A percentile compares a stretch with the other conserved stretches of the same genome.
phyloP scores from a whole-genome alignment of 2,888 invertebrate species.

The Brenthis daphne region DNA sequence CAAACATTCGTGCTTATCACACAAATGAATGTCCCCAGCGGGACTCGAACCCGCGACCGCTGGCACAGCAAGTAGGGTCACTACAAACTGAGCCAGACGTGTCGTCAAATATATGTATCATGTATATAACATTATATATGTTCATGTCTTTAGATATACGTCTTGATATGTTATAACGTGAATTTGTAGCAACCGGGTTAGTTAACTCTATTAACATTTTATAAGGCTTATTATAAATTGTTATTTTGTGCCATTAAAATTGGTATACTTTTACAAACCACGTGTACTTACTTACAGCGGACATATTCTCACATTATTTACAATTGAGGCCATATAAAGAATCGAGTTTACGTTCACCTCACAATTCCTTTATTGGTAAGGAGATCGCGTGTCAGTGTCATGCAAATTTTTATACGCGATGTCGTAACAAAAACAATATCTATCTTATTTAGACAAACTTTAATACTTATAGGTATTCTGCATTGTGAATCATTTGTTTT shows the following conservation, averaged over 20 bases:
- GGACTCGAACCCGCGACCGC: no score
- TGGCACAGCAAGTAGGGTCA: no score
- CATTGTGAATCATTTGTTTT: neutral
- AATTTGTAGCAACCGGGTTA: neutral
- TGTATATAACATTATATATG: no score
- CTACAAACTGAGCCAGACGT: no score
- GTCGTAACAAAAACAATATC: conserved; percentile 17
- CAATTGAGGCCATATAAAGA: conserved; percentile 59
- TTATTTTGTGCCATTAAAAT: conserved; percentile 10
- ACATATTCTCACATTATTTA: conserved; percentile 26
- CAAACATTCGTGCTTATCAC: no score
- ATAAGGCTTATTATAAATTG: conserved; percentile 12
- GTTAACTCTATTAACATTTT: neutral
- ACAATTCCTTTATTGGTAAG: conserved; percentile 58
- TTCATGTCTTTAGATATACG: no score
- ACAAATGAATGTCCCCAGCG: no score
- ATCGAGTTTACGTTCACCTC: conserved; percentile 70
- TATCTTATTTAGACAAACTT: neutral
- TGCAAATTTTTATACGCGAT: conserved; percentile 37
- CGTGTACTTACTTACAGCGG: neutral
- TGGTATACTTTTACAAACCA: conserved; percentile 20
- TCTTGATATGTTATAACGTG: neutral
- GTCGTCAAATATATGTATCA: no score
- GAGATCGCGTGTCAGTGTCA: conserved; percentile 66
- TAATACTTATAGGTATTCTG: neutral